phyloP scores from a whole-genome alignment of 2,888 invertebrate genomes.

The Terebella lapidaria region DNA sequence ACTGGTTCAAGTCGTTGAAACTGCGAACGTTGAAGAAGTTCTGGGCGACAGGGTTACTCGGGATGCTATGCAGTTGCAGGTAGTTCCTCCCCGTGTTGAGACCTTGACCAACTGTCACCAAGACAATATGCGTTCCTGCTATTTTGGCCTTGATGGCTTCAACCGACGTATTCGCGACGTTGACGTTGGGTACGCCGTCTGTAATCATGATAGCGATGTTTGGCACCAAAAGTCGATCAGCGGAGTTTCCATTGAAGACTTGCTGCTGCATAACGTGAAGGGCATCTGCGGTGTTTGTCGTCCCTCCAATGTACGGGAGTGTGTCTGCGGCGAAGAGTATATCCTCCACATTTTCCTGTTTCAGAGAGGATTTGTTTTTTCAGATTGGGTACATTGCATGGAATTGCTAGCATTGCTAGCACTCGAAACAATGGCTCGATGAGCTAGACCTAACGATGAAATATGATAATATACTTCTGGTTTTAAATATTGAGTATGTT shows the following conservation, averaged over 20 bases:
- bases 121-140: slow-evolving; percentile 35
- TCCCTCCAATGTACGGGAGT: slow-evolving; percentile 37
- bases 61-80: slow-evolving; percentile 21
- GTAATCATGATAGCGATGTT: slow-evolving; percentile 44
- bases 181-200: slow-evolving; percentile 39
- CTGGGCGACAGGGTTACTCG: slow-evolving; percentile 22
- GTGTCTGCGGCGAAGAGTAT: slow-evolving; percentile 18
- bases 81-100: slow-evolving; percentile 28
- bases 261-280: slow-evolving; percentile 17
- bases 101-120: slow-evolving; percentile 35
- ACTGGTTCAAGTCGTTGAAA: slow-evolving; percentile 14
- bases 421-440: no score
- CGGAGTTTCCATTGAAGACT: slow-evolving; percentile 23
- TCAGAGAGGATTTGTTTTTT: not conserved
- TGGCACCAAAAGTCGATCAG: slow-evolving; percentile 34
- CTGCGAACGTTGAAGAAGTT: slow-evolving; percentile 25
- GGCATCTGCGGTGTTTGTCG: slow-evolving; percentile 43
- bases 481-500: no score
- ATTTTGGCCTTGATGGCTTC: slow-evolving; percentile 41
- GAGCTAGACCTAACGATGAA: no score
- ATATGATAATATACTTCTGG: no score
- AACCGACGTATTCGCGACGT: slow-evolving; percentile 29
- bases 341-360: slow-evolving; percentile 11
- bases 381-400: no score
- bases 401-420: no score